Evolutionary conservation across 1,140 invertebrate species (phyloP), one percentile per base, ranked within the genome.

Genomic region (Phortica variegata): DNA sequence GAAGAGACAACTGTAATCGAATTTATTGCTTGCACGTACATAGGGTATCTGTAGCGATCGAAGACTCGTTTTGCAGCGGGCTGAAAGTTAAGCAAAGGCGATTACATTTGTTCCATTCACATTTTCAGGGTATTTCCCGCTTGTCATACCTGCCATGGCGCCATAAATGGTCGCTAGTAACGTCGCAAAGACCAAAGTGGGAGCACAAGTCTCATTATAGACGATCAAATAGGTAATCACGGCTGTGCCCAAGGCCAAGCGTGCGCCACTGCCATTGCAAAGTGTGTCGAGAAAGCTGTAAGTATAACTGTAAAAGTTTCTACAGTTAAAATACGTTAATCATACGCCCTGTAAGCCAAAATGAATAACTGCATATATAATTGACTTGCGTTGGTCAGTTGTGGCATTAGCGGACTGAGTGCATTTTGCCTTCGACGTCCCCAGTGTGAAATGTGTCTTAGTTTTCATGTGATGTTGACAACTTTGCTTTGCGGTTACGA

Each of bases 1-100:
- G 56, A 85, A 86, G 3, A 76, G 57, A 39, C 69, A 72, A 20
- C 65, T 57, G 48, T 70, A 76, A 43, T 76, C 74, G 26, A 72
- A 70, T 55, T 76, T 75, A 12, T 76, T 75, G 6, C 69, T 76
- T 16, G 73, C 74, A 9, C 74, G 60, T 37, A 76, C 62, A 51
- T 75, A 76, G 4, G 73, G 58, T 42, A 76, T 73, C 48, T 76
- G 73, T 18, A 76, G 51, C 47, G 70, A 54, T 9, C 68, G 59
- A 19, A 76, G 19, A 29, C 63, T 68, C 5, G 59, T 58, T 29
- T 76, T 76, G 45, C 73, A 74, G 15, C 56, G 53, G 0, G 65
- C 73, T 75, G 37, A 6, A 43, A 19, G 5, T 39, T 31, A 31
- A 31, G 34, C 20, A 7, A 33, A 33, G 8, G 16, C n/a, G n/a